Evolutionary conservation across 2,797 vertebrate species (phyloP), one percentile per base, ranked within the genome.

Genomic region (Amniataba percoides): DNA sequence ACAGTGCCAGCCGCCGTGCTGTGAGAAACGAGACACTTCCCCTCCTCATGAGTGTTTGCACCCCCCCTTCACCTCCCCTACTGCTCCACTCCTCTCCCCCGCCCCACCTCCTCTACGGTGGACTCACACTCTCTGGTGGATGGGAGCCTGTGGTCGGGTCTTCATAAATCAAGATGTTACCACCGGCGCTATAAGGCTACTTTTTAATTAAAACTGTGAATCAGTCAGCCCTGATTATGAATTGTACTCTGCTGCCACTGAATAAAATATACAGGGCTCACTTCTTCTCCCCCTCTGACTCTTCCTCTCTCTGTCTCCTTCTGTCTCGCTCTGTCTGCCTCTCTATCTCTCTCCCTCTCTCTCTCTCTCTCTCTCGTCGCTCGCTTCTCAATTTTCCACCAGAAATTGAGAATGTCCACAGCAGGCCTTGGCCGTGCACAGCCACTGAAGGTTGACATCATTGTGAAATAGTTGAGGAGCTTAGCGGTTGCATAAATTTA

Each of bases 121-220:
- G 78, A 86, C 82, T 76, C 80, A 27, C 78, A 87, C 75, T 90
- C 74, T 64, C 66, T 79, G 84, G 89, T 86, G 86, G 84, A 92
- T 87, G 77, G 74, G 68, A 83, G 87, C 73, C 81, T 48, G 77
- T 63, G 77, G 86, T 78, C 16, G 62, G 77, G 78, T 83, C 85
- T 85, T 77, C 91, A 93, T 94, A 92, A 92, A 94, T 95, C 94
- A 94, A 87, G 86, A 93, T 86, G 88, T 89, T 92, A 90, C 90
- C 89, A 90, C 78, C 23, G 82, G 88, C 79, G 56, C 82, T 89
- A 65, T 88, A 67, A 88, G 85, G 90, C 89, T 85, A 86, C 89
- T 91, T 95, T 94, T 95, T 94, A 95, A 95, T 95, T 94, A 94
- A 94, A 94, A 90, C 91, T 87, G 85, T 92, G 90, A 95, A 94